Base-by-base conservation (phyloP, 1,140 invertebrate species). In the Drosophila insularis region DNA sequence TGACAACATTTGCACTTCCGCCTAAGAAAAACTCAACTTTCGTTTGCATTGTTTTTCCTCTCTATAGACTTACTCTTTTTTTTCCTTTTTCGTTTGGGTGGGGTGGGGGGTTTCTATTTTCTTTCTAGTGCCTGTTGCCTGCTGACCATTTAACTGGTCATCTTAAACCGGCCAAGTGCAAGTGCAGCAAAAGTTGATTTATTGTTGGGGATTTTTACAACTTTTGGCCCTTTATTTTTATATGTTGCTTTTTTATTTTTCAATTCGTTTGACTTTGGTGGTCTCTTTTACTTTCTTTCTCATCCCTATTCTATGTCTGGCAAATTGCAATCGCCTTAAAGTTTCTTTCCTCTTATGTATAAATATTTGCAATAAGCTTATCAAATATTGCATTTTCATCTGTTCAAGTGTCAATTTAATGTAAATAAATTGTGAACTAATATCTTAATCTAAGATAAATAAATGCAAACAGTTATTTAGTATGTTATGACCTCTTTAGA, bases 1-100 rank as follows among this genome's bases (percentile, higher is more conserved):
- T 56, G 59, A 74, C 75, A 75, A 78, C 68, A 78, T 78, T 78
- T 78, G 63, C 71, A 78, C 75, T 74, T 74, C 75, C 75, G 63
- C 66, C 54, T 66, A 63, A 67, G 40, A 64, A 63, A 64, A 73
- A 69, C 60, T 73, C 60, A 58, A 67, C 68, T 78, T 75, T 65
- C 40, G 13, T 39, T 71, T 71, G 68, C 76, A 78, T 79, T 76
- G 69, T 75, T 75, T 74, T 74, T 68, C 31, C 27, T 39, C 11
- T 56, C 27, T 61, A 23, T 39, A 23, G 39, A 55, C 27, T 35
- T 54, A 27, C 4, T 37, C 13, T 14, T 64, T 32, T 8, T 63
- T 55, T 31, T 66, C 53, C 32, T 21, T 39, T 64, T 72, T 56
- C n/a, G n/a, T n/a, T n/a, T n/a, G n/a, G n/a, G n/a, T 68, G 21